Evolutionary conservation across 1,140 invertebrate genomes (phyloP).

Genomic region (Lasioglossum baleicum): DNA sequence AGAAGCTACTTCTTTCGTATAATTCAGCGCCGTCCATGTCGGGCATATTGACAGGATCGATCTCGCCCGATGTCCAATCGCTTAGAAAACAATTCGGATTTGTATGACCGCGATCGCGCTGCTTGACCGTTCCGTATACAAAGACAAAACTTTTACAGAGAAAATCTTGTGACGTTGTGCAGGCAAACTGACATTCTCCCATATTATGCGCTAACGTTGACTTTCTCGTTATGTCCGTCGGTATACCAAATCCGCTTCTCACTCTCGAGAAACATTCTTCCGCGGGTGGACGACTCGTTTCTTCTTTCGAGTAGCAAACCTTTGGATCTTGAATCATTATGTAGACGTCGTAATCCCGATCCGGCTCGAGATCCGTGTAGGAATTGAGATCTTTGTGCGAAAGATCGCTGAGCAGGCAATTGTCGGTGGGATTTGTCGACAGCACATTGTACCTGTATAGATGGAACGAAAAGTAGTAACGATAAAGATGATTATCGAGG

Average conservation of each 20-base stretch:
- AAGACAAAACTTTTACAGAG: conserved; percentile 89
- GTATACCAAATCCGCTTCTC: conserved; percentile 85
- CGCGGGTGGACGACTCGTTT: not conserved
- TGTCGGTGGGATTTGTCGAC: conserved; percentile 81
- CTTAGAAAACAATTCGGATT: conserved; percentile 83
- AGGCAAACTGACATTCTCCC: conserved; percentile 88
- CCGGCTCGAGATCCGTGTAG: conserved; percentile 86
- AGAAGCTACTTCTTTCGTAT: conserved; percentile 88
- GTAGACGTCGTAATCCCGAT: conserved; percentile 90
- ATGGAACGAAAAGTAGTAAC: not conserved
- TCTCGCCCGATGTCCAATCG: conserved; percentile 84
- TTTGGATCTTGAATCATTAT: conserved; percentile 81
- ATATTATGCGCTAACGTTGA: conserved; percentile 84
- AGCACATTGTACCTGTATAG: conserved; percentile 75
- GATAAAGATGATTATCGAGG: not conserved
- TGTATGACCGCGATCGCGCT: not conserved
- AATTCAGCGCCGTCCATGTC: conserved; percentile 83
- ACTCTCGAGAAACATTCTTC: conserved; percentile 91
- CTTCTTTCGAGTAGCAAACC: conserved; percentile 48
- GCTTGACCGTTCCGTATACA: conserved; percentile 78
- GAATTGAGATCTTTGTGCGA: conserved; percentile 85
- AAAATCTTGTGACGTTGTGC: conserved; percentile 84
- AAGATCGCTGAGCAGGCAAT: conserved; percentile 87
- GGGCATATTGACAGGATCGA: conserved; percentile 82
- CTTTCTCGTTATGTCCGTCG: conserved; percentile 82